These are phyloP conservation scores for Silurus asotus DNA, from an alignment of 2,113 vertebrate species.

Conservation along the genomic window DNA sequence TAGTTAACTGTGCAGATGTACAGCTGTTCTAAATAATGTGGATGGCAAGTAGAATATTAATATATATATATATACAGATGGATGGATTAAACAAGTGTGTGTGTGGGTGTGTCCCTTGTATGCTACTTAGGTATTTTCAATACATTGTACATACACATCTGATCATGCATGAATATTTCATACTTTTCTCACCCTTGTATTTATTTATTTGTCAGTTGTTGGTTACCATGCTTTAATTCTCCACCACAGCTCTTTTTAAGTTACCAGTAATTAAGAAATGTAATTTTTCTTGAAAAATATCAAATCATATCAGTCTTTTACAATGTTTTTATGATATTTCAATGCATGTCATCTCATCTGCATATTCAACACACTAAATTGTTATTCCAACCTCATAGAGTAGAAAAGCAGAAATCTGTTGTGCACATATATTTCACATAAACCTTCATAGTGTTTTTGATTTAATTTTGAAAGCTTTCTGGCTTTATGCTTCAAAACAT, in stretches of 20 bases:
- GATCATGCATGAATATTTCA: conserved; percentile 20
- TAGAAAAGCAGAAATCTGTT: not conserved
- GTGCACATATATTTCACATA: not conserved
- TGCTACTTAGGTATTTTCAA: not conserved
- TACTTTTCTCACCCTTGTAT: not conserved
- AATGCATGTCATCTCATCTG: not conserved
- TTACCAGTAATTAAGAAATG: not conserved
- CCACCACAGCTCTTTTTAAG: not conserved
- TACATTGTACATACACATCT: not conserved
- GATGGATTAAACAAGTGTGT: not conserved
- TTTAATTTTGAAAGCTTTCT: not conserved
- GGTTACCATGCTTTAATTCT: not conserved
- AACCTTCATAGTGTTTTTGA: not conserved
- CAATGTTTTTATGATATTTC: not conserved
- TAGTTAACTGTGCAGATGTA: not conserved
- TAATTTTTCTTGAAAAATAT: not conserved
- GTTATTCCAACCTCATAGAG: not conserved
- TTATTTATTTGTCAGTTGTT: not conserved
- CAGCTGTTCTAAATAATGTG: not conserved
- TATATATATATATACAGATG: not conserved
- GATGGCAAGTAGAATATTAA: not conserved
- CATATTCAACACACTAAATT: not conserved
- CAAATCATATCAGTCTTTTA: not conserved
- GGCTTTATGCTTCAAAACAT: not conserved
- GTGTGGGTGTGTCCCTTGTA: not conserved